Evolutionary conservation across 2,113 vertebrate genomes (phyloP), one percentile per base, ranked within the genome.

Genomic region (Conger conger): DNA sequence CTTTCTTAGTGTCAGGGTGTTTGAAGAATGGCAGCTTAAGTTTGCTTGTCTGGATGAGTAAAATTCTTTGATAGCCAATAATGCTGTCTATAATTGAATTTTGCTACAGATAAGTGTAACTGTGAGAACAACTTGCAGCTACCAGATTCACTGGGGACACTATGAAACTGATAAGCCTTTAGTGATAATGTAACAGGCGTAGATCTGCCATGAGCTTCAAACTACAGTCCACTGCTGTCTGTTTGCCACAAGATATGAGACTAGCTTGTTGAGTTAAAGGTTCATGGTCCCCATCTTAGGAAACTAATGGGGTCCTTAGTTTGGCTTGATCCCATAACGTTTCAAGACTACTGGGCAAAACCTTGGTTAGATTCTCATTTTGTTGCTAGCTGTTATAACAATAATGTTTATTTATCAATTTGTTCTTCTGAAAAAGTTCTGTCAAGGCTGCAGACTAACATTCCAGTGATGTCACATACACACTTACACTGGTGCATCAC

Each of bases 11-110:
- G 83, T 82, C 27, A 76, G 86, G 82, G 9, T 73, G 87, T 87
- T 89, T 90, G 85, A 88, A 83, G 86, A 83, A 54, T 33, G 35
- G 81, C 20, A 57, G 57, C 85, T 76, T 86, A 84, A 81, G 36
- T 37, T 88, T 85, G 84, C 80, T 30, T 53, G 54, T 27, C 76
- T n/a, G 30, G 45, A 42, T 23, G 82, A 45, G 83, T 68, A 82
- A 87, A 90, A 17, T 77, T 16, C 80, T 40, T 50, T 40, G 1
- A 35, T 36, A n/a, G 83, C 76, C 76, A 79, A 11, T 23, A 76
- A 50, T 54, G 45, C 17, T 50, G 45, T 84, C 23, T 57, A 76
- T 36, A 78, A 76, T 54, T 79, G 36, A 79, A 84, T 79, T 33
- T 79, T 77, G 83, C n/a, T 50, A 35, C 38, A 83, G 11, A n/a